Percentiles rank a stretch among this genome's conserved stretches.
phyloP scores from a whole-genome alignment of 2,888 invertebrate genomes.

The Papilio elwesi region DNA sequence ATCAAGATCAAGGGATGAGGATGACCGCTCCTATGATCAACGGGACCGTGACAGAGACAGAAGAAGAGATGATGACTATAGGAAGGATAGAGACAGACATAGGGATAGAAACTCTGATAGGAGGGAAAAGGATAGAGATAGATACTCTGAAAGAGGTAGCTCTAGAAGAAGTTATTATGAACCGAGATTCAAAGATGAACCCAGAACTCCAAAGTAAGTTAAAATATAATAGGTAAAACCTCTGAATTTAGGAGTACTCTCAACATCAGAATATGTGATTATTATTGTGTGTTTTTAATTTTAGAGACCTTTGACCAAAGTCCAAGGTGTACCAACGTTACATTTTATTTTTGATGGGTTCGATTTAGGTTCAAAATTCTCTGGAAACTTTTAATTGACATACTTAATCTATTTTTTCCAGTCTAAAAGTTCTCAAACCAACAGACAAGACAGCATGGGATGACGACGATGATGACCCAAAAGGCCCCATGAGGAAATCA shows the following conservation, averaged over 20 bases:
- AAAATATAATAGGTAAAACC: not conserved
- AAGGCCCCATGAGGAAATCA: constrained; percentile 86
- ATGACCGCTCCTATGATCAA: constrained; percentile 66
- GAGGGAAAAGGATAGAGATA: constrained; percentile 58
- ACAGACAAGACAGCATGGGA: constrained; percentile 90
- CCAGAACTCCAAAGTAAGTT: constrained; percentile 89
- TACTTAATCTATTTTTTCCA: constrained; percentile 50
- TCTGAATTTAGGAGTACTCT: too few species aligned
- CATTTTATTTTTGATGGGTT: too few species aligned
- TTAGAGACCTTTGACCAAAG: too few species aligned
- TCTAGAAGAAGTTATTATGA: constrained; percentile 82
- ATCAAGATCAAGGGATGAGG: constrained; percentile 68
- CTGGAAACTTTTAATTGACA: too few species aligned
- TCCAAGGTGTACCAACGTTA: too few species aligned
- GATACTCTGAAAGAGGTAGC: constrained; percentile 64
- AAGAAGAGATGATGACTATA: constrained; percentile 46
- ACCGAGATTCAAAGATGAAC: constrained; percentile 92
- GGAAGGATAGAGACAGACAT: constrained; percentile 48
- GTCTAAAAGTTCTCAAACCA: constrained; percentile 79
- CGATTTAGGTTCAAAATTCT: too few species aligned
- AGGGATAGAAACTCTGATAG: constrained; percentile 52
- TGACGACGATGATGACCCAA: constrained; percentile 89
- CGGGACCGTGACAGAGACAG: constrained; percentile 62
- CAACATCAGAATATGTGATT: too few species aligned
- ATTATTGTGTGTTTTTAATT: too few species aligned